Evolutionary conservation across 2,113 vertebrate genomes (phyloP).

Genomic region (Cottus gobio): DNA sequence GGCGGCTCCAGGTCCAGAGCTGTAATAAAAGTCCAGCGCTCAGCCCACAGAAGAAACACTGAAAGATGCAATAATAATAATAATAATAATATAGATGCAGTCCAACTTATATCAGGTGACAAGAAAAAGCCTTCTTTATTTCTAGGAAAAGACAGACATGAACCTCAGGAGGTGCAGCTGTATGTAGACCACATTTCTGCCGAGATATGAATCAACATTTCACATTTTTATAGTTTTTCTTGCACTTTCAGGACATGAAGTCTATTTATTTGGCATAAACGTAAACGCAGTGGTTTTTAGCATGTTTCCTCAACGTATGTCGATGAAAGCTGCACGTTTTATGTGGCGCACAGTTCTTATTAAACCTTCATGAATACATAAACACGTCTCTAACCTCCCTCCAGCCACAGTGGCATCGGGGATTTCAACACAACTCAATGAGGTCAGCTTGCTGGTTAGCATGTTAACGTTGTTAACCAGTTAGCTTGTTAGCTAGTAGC

Average conservation of each 20-base stretch:
- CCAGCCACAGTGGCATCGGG: background rate
- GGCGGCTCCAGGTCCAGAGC: background rate
- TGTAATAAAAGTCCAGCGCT: constrained; percentile 37
- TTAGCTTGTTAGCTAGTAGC: no score
- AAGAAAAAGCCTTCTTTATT: background rate
- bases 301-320: background rate
- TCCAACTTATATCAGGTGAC: background rate
- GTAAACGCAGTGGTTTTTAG: background rate
- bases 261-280: background rate
- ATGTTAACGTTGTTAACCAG: background rate
- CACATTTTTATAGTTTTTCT: background rate
- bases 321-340: background rate
- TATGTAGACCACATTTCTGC: background rate
- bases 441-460: background rate
- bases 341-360: background rate
- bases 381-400: background rate
- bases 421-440: background rate
- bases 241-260: background rate
- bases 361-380: background rate
- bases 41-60: background rate
- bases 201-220: background rate
- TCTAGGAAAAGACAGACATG: background rate
- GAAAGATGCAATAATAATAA: background rate
- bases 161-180: background rate
- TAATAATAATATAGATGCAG: background rate